Evolutionary conservation across 1,140 invertebrate genomes (phyloP).

Genomic region (Apis dorsata): DNA sequence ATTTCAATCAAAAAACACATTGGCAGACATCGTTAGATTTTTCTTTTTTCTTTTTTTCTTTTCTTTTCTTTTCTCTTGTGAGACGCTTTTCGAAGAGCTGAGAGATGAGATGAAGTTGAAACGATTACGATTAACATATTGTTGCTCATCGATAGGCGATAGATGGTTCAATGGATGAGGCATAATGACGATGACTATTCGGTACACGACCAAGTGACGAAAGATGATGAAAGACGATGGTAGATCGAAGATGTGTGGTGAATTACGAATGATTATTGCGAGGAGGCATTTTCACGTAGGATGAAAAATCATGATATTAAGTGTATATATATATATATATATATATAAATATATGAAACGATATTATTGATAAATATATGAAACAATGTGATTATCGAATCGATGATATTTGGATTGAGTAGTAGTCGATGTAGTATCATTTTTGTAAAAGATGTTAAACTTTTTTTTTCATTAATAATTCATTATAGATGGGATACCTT

Average conservation of each 20-base stretch:
- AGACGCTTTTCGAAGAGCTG: not conserved
- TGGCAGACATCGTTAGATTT: not conserved
- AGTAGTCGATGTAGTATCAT: not conserved
- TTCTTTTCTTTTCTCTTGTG: not conserved
- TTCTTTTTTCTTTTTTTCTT: not conserved
- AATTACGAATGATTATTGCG: constrained; percentile 15
- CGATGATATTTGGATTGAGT: not conserved
- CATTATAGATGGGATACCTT: not conserved
- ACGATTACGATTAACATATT: constrained; percentile 6
- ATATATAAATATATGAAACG: constrained; percentile 7
- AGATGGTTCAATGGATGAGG: constrained; percentile 19
- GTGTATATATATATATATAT: not conserved
- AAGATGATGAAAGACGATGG: constrained; percentile 21
- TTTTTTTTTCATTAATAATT: not conserved
- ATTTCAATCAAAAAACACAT: not conserved
- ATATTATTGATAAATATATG: not conserved
- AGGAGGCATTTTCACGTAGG: not conserved
- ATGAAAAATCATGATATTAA: constrained; percentile 24
- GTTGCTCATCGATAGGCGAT: not conserved
- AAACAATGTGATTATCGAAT: not conserved
- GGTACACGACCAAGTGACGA: constrained; percentile 11
- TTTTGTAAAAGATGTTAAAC: not conserved
- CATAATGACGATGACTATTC: constrained; percentile 24
- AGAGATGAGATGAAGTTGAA: constrained; percentile 2
- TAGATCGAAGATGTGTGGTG: constrained; percentile 24